Base-by-base conservation (phyloP, 2,888 invertebrate species). In the Drosophila mayaguana region DNA sequence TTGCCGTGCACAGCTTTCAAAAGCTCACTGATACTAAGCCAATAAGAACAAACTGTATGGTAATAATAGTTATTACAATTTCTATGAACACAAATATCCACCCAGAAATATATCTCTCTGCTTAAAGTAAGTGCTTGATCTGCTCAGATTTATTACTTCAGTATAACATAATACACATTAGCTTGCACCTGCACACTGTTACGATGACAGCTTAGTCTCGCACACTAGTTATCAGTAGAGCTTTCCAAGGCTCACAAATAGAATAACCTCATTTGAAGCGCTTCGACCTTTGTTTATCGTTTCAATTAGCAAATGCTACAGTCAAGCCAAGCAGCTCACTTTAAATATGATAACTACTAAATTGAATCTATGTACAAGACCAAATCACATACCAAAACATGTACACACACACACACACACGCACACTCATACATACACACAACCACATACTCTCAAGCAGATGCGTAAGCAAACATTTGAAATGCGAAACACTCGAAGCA, bases 281-380 rank as follows among this genome's bases (percentile, higher is more conserved):
- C 9, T 22, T 34, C 42, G 67, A 22, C 34, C 7, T 43, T 57
- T 38, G 42, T 32, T 62, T 38, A 75, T 45, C n/a, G 40, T 53
- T 54, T 25, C 38, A 61, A 61, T 78, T 68, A 68, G 25, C 59
- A 9, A 38, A 38, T 42, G 34, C 43, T 43, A 14, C 40, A 56
- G 46, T 46, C 43, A 45, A 56, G 51, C 55, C 20, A 56, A 40
- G 43, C 48, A 50, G 14, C 48, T 61, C 38, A 51, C 20, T 65
- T 55, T 59, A 66, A 65, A 71, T 70, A 74, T 78, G 70, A 36
- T 56, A 68, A 64, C n/a, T 36, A 48, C 62, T 68, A 48, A 85
- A 81, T 78, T 81, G 75, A 83, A 70, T 70, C 83, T 70, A 67
- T 68, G 54, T 72, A 70, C 75, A 79, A 53, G 77, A 53, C 66